These are phyloP conservation scores for Standfussiana lucernea DNA, from an alignment of 2,888 invertebrate species.

Conservation along the genomic window DNA sequence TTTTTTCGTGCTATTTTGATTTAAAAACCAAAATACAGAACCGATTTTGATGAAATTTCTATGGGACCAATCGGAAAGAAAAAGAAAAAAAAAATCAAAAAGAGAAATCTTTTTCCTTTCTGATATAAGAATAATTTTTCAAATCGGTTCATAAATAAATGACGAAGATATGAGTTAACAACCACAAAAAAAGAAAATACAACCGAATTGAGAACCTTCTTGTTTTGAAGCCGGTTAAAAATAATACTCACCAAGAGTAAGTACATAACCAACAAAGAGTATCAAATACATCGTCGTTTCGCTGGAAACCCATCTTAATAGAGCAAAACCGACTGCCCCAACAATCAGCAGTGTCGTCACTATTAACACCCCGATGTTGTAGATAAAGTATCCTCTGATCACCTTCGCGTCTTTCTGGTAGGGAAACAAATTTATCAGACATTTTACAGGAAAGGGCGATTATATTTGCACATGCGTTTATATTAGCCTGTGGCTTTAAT, in stretches of 20 bases:
- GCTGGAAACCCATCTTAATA: background rate
- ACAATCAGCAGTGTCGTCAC: background rate
- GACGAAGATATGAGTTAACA: no score
- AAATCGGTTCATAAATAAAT: no score
- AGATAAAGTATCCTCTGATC: slow-evolving; percentile 54
- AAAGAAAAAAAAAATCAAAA: no score
- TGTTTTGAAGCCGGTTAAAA: no score
- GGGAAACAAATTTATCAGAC: background rate
- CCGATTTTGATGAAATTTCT: no score
- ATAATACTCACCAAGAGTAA: slow-evolving; percentile 27
- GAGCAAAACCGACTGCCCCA: background rate
- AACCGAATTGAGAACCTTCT: no score
- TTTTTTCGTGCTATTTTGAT: no score
- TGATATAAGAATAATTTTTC: no score
- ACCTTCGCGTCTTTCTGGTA: slow-evolving; percentile 63
- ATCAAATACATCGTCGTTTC: background rate
- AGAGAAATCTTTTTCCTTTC: no score
- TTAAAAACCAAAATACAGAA: no score
- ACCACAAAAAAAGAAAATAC: no score
- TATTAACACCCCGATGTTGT: slow-evolving; percentile 39
- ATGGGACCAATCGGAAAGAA: no score
- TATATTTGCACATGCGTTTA: background rate
- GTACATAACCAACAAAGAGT: background rate
- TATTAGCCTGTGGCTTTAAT: background rate
- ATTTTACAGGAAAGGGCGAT: background rate